Percentiles rank a stretch among this genome's conserved stretches.
phyloP scores from a whole-genome alignment of 2,113 vertebrate species.

The Ammodytes dubius region DNA sequence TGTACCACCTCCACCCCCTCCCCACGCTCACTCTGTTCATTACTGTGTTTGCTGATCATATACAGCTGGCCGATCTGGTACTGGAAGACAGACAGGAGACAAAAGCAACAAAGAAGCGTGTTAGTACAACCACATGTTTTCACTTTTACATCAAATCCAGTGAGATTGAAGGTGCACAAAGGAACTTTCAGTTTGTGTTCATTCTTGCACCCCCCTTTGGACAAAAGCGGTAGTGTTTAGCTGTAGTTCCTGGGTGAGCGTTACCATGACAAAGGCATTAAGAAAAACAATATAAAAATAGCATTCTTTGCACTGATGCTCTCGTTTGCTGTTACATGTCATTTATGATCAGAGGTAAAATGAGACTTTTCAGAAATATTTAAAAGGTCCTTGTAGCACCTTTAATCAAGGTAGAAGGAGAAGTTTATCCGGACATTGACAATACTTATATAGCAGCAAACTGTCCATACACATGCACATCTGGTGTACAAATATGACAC shows the following conservation, averaged over 20 bases:
- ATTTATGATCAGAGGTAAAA: too few relatives aligned
- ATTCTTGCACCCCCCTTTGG: too few relatives aligned
- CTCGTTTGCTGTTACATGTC: too few relatives aligned
- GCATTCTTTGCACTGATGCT: too few relatives aligned
- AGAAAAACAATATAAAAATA: too few relatives aligned
- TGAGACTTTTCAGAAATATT: too few relatives aligned
- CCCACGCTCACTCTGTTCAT: slow-evolving; percentile 95
- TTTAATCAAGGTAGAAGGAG: neutral
- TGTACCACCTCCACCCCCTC: slow-evolving; percentile 96
- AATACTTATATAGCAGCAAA: neutral
- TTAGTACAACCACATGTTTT: neutral
- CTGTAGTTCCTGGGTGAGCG: too few relatives aligned
- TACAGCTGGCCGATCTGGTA: slow-evolving; percentile 96
- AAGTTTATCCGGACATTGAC: neutral
- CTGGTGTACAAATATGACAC: neutral
- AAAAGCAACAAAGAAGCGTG: slow-evolving; percentile 17
- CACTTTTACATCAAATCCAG: neutral
- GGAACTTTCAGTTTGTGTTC: too few relatives aligned
- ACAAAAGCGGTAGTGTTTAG: too few relatives aligned
- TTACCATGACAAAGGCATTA: too few relatives aligned
- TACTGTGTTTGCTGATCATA: slow-evolving; percentile 98
- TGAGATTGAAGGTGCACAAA: neutral
- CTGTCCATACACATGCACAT: neutral
- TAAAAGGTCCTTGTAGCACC: too few relatives aligned
- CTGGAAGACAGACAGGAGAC: slow-evolving; percentile 79